Conservation (phyloP, 2,113 vertebrate species). For the Channa maculata region DNA sequence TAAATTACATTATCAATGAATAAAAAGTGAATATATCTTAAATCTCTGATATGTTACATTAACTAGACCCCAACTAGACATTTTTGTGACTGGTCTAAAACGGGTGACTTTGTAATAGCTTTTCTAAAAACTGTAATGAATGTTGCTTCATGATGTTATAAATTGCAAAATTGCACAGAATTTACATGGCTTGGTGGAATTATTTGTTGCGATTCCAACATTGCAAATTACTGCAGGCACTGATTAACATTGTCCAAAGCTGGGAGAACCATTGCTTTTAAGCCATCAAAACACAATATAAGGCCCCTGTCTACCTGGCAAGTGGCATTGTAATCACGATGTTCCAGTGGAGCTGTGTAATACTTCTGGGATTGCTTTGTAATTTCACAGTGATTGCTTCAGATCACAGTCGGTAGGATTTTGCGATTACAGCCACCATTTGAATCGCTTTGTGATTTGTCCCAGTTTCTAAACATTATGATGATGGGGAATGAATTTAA, state of each 20-base stretch:
- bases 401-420: constrained; percentile 66
- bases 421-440: constrained; percentile 56
- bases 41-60: too few species aligned
- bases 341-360: constrained; percentile 55
- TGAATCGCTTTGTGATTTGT: constrained; percentile 52
- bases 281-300: constrained; percentile 36
- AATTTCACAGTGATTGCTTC: constrained; percentile 77
- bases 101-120: too few species aligned
- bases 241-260: constrained; percentile 7
- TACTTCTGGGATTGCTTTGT: constrained; percentile 72
- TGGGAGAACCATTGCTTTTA: constrained; percentile 32
- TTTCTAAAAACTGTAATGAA: too few species aligned
- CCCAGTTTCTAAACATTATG: constrained; percentile 59
- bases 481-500: constrained; percentile 5
- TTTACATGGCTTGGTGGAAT: too few species aligned
- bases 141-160: too few species aligned
- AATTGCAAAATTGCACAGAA: too few species aligned
- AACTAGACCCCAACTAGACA: too few species aligned
- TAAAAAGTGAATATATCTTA: too few species aligned
- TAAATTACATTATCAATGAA: too few species aligned
- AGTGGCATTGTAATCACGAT: constrained; percentile 59
- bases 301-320: constrained; percentile 45
- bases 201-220: too few species aligned
- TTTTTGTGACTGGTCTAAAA: too few species aligned
- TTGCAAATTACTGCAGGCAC: too few species aligned